Evolutionary conservation across 2,888 invertebrate species (phyloP), one percentile per base, ranked within the genome.

Genomic region (Platypus cylindrus): DNA sequence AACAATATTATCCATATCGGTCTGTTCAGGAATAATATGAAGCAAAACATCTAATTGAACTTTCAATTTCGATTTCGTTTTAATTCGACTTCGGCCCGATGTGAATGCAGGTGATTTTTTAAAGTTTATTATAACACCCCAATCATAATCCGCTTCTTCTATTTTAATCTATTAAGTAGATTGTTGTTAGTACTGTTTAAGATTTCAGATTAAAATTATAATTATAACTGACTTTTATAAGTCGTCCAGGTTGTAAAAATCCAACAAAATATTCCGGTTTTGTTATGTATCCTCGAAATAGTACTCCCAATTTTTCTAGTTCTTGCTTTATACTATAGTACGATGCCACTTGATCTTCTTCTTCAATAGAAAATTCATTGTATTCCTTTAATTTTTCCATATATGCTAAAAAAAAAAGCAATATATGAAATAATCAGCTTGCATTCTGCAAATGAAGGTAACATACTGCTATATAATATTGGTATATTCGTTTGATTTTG

Each of bases 401-500:
- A 23, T 80, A 70, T 59, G 72, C 82, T 81, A 56, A 36, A 63
- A 58, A 38, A 14, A 27, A 4, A 14, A 25, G 5, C 25, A 8
- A 30, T 11, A 9, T 5, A 4, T 14, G n/a, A n/a, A n/a, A n/a
- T n/a, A n/a, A n/a, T n/a, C n/a, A n/a, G n/a, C n/a, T n/a, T n/a
- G n/a, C n/a, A n/a, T n/a, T n/a, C n/a, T n/a, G n/a, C n/a, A n/a
- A n/a, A n/a, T n/a, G n/a, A n/a, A n/a, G n/a, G n/a, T 28, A 25
- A 67, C 75, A 69, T 64, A 87, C 90, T 77, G 45, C 89, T 78
- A 53, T 83, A 78, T 9, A 95, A 70, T 26, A 78, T 78, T 1
- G 98, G 98, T 52, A 99, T 89, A 11, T 82, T 74, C 0, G 93
- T 78, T 64, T 94, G 95, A 65, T 97, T 98, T 66, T 99, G 99